Conservation (phyloP, 2,797 vertebrate genomes). For the Pseudochirops corinnae region DNA sequence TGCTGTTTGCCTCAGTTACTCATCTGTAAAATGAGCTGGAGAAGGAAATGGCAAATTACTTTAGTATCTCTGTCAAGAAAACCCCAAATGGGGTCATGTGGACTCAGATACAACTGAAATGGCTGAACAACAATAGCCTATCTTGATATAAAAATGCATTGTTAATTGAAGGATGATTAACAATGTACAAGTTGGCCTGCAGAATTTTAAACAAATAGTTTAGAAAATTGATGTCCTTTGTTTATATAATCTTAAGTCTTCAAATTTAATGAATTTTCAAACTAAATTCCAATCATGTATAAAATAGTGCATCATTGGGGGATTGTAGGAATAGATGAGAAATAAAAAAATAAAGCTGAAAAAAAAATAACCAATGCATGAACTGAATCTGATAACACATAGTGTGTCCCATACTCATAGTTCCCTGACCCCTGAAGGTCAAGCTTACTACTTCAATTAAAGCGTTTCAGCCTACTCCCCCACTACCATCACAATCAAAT, state of each 20-base stretch:
- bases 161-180: background rate
- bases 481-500: background rate
- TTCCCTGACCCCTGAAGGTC: background rate
- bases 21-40: background rate
- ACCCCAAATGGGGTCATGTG: background rate
- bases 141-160: background rate
- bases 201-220: background rate
- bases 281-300: background rate
- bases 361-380: background rate
- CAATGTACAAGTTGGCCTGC: background rate
- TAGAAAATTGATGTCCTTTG: background rate
- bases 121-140: background rate
- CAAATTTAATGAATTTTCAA: conserved; percentile 46
- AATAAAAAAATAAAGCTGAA: background rate
- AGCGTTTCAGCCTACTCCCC: background rate
- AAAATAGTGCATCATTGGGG: background rate
- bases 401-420: background rate
- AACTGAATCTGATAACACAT: background rate
- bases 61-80: background rate
- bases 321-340: background rate
- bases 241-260: conserved; percentile 38
- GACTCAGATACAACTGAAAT: background rate
- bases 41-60: background rate
- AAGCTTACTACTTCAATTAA: background rate
- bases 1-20: background rate